Conservation (phyloP, 2,888 invertebrate genomes). For the Leuctra nigra region DNA sequence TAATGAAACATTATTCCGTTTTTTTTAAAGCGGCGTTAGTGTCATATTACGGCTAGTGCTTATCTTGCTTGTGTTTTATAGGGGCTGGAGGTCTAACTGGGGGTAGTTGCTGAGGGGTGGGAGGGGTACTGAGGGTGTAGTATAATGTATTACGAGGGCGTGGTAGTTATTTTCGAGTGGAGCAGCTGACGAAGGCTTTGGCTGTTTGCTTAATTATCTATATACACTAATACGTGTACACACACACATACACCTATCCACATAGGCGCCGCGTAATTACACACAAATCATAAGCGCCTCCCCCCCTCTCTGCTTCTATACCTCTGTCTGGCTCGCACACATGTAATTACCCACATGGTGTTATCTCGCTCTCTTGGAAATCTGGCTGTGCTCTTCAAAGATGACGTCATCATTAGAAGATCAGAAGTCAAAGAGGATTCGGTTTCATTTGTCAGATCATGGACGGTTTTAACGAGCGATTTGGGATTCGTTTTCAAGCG, state of each 20-base stretch:
- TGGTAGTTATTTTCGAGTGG: constrained; percentile 17
- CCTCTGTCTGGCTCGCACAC: neutral
- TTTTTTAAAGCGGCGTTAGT: neutral
- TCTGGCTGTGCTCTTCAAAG: too few relatives aligned
- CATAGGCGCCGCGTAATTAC: neutral
- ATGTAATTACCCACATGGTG: constrained; percentile 1
- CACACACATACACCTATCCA: neutral
- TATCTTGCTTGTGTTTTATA: constrained; percentile 2
- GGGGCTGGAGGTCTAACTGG: neutral
- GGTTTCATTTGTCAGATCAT: too few relatives aligned
- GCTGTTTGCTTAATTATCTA: constrained; percentile 29
- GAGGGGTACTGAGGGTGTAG: neutral
- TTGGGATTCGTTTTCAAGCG: too few relatives aligned
- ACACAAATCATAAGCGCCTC: constrained; percentile 11
- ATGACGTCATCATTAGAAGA: too few relatives aligned
- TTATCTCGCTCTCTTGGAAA: constrained; percentile 9
- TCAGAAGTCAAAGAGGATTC: too few relatives aligned
- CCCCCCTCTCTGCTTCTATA: neutral
- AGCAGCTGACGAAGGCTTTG: constrained; percentile 17
- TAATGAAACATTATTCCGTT: neutral
- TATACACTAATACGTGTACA: constrained; percentile 11
- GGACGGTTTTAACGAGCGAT: too few relatives aligned
- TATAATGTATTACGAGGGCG: constrained; percentile 17
- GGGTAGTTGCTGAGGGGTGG: neutral
- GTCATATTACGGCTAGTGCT: neutral